phyloP scores from a whole-genome alignment of 2,888 invertebrate species.

The Salpingus planirostris region DNA sequence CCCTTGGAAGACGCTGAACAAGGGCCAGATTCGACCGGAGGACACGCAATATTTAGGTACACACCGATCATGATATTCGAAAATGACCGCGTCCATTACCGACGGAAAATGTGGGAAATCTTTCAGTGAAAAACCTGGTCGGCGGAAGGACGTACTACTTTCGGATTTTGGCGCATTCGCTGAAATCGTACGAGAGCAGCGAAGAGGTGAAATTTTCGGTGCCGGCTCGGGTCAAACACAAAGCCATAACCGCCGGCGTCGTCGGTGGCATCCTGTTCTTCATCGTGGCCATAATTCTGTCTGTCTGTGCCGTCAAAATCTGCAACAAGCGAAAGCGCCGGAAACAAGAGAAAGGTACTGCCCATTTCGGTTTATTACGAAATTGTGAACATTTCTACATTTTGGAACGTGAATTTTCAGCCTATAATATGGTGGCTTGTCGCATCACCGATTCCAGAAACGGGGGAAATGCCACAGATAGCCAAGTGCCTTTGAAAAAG shows the following conservation, averaged over 20 bases:
- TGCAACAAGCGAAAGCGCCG: constrained; percentile 94
- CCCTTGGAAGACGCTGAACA: constrained; percentile 80
- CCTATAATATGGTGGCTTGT: constrained; percentile 98
- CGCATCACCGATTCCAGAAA: constrained; percentile 90
- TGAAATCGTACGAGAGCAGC: constrained; percentile 77
- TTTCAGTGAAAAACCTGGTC: constrained; percentile 80
- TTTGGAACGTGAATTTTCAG: constrained; percentile 62
- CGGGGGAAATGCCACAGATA: constrained; percentile 71
- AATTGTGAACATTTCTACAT: neutral
- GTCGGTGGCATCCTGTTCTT: constrained; percentile 96
- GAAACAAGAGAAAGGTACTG: constrained; percentile 98
- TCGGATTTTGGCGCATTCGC: constrained; percentile 80
- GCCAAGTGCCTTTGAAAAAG: constrained; percentile 98
- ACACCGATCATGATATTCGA: constrained; percentile 9
- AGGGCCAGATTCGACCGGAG: constrained; percentile 80
- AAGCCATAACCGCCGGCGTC: constrained; percentile 93
- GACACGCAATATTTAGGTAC: constrained; percentile 81
- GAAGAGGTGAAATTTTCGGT: constrained; percentile 84
- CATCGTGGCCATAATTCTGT: constrained; percentile 93
- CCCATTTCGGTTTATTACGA: too few relatives aligned
- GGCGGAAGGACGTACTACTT: constrained; percentile 89
- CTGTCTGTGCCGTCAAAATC: constrained; percentile 95
- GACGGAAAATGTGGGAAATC: constrained; percentile 1
- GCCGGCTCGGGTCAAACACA: constrained; percentile 85
- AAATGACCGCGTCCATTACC: neutral